Percentiles rank a stretch among this genome's conserved stretches.
Evolutionary conservation across 2,888 invertebrate genomes (phyloP).

Genomic region (Rhimphoctona megacephalus): DNA sequence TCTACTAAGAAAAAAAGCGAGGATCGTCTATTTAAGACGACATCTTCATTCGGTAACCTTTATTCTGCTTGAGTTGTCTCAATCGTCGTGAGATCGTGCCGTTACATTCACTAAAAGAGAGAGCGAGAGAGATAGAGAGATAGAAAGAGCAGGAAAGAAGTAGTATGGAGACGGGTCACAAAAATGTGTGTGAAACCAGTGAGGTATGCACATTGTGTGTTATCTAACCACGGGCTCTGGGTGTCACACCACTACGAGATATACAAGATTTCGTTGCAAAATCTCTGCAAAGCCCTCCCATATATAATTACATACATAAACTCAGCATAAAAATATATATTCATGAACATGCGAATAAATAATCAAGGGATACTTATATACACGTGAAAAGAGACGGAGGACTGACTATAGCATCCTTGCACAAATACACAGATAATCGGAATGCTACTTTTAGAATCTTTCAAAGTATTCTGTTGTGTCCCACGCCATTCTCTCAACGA

Average conservation of each 20-base stretch:
- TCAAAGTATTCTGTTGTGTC: conserved; percentile 44
- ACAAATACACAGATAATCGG: conserved; percentile 41
- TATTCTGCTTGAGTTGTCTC: conserved; percentile 31
- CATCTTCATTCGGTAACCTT: conserved; percentile 68
- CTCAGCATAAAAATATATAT: conserved; percentile 5
- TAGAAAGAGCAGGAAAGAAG: conserved; percentile 21
- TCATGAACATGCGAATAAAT: conserved; percentile 6
- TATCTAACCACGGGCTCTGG: conserved; percentile 53
- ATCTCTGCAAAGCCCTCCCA: conserved; percentile 16
- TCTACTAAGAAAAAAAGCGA: background rate
- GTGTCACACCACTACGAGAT: conserved; percentile 30
- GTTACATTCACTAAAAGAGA: conserved; percentile 73
- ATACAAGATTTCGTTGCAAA: conserved; percentile 44
- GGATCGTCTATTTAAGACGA: background rate
- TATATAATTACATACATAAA: background rate
- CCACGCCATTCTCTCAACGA: conserved; percentile 44
- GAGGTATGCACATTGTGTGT: conserved; percentile 78
- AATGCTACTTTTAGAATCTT: conserved; percentile 60
- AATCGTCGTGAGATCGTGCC: conserved; percentile 60
- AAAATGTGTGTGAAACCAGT: conserved; percentile 77
- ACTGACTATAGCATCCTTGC: conserved; percentile 27
- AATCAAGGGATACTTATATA: background rate
- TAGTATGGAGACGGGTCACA: conserved; percentile 66
- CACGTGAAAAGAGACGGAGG: background rate
- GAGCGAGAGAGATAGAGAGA: conserved; percentile 3